Base-by-base conservation (phyloP, 2,113 vertebrate species). In the Callocephalon fimbriatum region DNA sequence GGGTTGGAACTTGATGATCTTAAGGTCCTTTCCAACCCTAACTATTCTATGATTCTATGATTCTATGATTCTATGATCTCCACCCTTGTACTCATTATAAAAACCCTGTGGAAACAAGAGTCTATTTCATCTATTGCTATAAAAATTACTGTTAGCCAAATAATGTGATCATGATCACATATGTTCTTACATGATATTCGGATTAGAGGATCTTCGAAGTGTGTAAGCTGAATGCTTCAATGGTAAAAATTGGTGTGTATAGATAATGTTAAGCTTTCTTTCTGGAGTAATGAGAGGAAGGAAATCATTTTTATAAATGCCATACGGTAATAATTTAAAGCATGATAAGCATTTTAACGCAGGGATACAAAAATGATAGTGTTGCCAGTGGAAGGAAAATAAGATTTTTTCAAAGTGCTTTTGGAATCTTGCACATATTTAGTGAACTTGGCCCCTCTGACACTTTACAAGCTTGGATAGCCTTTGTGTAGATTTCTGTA, bases 141-240 rank as follows among this genome's bases (percentile, higher is more conserved):
- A 95, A 68, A 93, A 93, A 93, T 80, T 84, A 65, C 37, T 85
- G 68, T 72, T 85, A 96, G 70, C 32, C 76, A 96, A 77, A 95
- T 68, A 80, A 72, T 45, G 62, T 48, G 42, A 26, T 92, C n/a
- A 18, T 45, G 62, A 95, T 86, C 73, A 77, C 40, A 16, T 56
- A 70, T 8, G 15, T 35, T 95, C 45, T 74, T 89, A 82, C 53
- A 87, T 27, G 13, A 56, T 63, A 90, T 90, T 97, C 96, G 56
- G 23, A 95, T 93, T 77, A 97, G 50, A 78, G 47, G 15, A 73
- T 70, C 47, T 82, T 89, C 62, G 40, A 27, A 75, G n/a, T 26
- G 21, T 51, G 42, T 61, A 93, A 72, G 31, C 6, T 20, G 47
- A 80, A 73, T n/a, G 35, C n/a, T 81, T 73, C 48, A 37, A 20